Evolutionary conservation across 2,888 invertebrate species (phyloP).

Genomic region (Hedya salicella): DNA sequence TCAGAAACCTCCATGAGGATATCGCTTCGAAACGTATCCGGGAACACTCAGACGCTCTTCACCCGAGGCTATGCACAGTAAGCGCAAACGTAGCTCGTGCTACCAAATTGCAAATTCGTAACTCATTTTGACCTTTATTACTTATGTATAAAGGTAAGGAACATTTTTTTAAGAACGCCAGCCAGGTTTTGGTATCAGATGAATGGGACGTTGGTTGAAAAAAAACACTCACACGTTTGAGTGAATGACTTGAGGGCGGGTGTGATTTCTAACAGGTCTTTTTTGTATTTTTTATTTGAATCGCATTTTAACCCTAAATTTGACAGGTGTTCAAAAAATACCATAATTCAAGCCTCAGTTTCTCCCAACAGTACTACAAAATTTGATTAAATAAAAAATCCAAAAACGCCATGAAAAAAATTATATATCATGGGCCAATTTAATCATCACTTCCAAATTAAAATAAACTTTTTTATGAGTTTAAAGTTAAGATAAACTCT

Average conservation of each 20-base stretch:
- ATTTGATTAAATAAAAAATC: too few species aligned
- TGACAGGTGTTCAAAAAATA: too few species aligned
- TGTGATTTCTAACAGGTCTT: constrained; percentile 46
- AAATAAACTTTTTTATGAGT: too few species aligned
- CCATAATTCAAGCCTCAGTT: too few species aligned
- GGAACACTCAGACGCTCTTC: constrained; percentile 59
- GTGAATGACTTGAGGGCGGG: constrained; percentile 52
- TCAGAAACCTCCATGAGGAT: constrained; percentile 39
- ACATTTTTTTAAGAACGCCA: constrained; percentile 24
- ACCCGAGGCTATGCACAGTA: constrained; percentile 41
- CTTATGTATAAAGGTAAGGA: constrained; percentile 36
- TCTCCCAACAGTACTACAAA: too few species aligned
- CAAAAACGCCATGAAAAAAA: too few species aligned
- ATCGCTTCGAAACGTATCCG: constrained; percentile 43
- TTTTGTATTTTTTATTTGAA: constrained; percentile 49
- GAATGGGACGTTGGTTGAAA: constrained; percentile 43
- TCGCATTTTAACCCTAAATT: too few species aligned
- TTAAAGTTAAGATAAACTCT: too few species aligned
- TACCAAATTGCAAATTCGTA: constrained; percentile 16
- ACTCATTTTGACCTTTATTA: constrained; percentile 47
- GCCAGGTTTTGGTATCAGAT: constrained; percentile 50
- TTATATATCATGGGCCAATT: too few species aligned
- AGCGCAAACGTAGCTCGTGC: constrained; percentile 33
- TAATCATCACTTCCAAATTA: too few species aligned
- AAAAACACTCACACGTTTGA: constrained; percentile 36